Base-by-base conservation (phyloP, 1,140 invertebrate genomes). In the Rhagoletis zephyria region DNA sequence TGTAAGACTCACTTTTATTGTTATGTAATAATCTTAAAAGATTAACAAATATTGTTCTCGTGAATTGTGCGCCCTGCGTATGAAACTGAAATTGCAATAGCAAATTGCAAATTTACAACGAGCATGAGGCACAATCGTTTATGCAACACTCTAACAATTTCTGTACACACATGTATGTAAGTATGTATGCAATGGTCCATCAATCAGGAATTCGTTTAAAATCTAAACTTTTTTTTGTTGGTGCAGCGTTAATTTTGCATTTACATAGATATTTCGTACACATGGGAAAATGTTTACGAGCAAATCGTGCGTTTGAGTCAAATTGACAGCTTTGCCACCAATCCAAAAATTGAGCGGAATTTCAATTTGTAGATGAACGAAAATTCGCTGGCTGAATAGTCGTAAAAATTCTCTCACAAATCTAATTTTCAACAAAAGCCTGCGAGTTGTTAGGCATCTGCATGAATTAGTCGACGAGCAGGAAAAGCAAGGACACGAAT, bases 341-440 rank as follows among this genome's bases (percentile, higher is more conserved):
- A n/a, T n/a, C 67, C 30, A 30, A 48, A 56, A 81, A 81, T 30
- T 51, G 51, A 81, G 74, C 74, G 74, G 74, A 81, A 81, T 81
- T 81, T 81, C 74, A 81, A 56, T 81, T 81, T 81, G 56, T 59
- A 81, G 74, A 30, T 56, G 74, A 19, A 14, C 12, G 70, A 2
- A 63, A 63, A 42, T 74, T 45, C 12, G 67, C 12, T 63, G 64
- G 48, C 42, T 12, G 16, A 74, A 59, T 56, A 19, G 85, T 61
- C 45, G 63, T 86, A 86, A 86, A 86, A 86, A 86, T 86, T 86
- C 85, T 86, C 85, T 61, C 85, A 86, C 85, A 86, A 63, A 61
- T 48, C n/a, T 63, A 86, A 86, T 86, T 64, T 64, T 63, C 85
- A 86, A 61, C 40, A 56, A 81, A 30, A 81, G 48, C 16, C 48